Conservation (phyloP, 2,113 vertebrate genomes). For the Lichenostomus cassidix region DNA sequence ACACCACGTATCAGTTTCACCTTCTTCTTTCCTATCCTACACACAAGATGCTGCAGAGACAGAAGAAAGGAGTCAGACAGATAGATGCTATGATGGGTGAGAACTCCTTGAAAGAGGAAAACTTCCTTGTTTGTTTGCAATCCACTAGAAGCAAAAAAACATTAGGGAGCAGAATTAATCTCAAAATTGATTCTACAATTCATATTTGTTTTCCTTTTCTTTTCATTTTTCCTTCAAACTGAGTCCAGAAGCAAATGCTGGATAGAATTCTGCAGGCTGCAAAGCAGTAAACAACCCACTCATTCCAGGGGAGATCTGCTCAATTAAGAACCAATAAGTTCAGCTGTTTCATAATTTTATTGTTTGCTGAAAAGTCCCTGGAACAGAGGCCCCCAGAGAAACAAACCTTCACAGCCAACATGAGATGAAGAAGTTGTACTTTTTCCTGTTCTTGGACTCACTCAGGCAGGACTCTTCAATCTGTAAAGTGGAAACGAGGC, state of each 20-base stretch:
- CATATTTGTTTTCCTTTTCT: not conserved
- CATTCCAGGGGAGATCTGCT: conserved; percentile 16
- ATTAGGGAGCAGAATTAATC: not conserved
- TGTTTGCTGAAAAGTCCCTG: not conserved
- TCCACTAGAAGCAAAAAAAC: not conserved
- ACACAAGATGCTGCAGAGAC: not conserved
- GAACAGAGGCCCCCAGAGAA: not conserved
- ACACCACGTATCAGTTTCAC: not conserved
- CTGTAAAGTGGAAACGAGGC: not conserved
- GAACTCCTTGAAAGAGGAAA: not conserved
- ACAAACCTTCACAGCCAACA: not conserved
- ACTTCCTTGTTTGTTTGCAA: not conserved
- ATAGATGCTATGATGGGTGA: not conserved
- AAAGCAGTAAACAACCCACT: not conserved
- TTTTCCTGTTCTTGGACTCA: not conserved
- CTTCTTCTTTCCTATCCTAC: not conserved
- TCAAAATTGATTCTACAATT: not conserved
- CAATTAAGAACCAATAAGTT: not conserved
- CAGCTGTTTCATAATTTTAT: not conserved
- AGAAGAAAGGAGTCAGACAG: rapidly evolving
- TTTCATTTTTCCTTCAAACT: not conserved
- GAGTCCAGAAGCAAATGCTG: not conserved
- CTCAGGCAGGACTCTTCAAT: not conserved
- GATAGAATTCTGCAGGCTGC: not conserved
- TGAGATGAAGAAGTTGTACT: not conserved